Evolutionary conservation across 2,113 vertebrate species (phyloP).

Genomic region (Psilopsiagon aymara): DNA sequence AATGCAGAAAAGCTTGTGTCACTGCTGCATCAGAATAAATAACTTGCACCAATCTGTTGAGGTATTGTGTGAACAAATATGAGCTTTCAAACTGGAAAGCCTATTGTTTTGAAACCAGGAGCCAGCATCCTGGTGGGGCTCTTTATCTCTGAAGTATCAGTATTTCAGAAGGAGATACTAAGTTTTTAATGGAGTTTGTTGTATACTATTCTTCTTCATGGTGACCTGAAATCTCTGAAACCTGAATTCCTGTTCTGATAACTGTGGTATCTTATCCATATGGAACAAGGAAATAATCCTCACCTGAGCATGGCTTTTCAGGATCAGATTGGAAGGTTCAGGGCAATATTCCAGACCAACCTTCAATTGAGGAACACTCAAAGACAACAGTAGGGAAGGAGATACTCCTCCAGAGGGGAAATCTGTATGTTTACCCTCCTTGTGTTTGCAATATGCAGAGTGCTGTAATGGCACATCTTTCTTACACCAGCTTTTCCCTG

Average conservation of each 20-base stretch:
- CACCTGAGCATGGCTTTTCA: neutral
- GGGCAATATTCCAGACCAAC: neutral
- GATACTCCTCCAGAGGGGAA: neutral
- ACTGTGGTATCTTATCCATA: neutral
- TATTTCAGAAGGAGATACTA: neutral
- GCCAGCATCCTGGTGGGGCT: neutral
- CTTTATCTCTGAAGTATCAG: neutral
- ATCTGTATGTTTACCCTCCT: neutral
- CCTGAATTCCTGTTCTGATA: neutral
- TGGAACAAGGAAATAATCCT: neutral
- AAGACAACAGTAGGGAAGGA: neutral
- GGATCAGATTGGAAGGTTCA: neutral
- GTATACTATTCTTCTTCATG: neutral
- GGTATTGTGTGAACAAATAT: neutral
- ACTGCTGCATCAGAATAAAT: neutral
- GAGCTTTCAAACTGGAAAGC: neutral
- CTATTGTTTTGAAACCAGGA: neutral
- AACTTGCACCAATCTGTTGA: fast-evolving
- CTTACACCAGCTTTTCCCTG: neutral
- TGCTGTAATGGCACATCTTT: neutral
- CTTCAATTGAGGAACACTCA: neutral
- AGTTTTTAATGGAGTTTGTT: neutral
- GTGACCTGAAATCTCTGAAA: neutral
- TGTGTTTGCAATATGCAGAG: neutral
- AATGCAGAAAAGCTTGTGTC: neutral